Evolutionary conservation across 2,888 invertebrate genomes (phyloP).

Genomic region (Rutpela maculata): DNA sequence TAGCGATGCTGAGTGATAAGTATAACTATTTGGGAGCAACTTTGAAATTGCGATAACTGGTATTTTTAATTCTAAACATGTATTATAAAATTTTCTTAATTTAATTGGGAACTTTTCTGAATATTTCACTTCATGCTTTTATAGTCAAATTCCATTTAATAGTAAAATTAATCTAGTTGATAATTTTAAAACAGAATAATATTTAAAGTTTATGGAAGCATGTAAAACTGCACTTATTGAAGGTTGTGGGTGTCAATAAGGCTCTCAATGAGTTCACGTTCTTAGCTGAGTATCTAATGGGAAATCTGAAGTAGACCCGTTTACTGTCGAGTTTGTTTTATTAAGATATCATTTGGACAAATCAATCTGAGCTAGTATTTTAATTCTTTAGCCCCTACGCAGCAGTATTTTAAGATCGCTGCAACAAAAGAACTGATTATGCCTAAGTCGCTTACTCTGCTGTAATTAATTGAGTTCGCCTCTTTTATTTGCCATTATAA

Average conservation of each 20-base stretch:
- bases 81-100: too few relatives aligned
- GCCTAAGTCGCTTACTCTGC: slow-evolving; percentile 56
- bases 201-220: too few relatives aligned
- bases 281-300: slow-evolving; percentile 37
- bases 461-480: slow-evolving; percentile 62
- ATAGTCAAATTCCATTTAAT: too few relatives aligned
- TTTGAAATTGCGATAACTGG: too few relatives aligned
- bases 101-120: too few relatives aligned
- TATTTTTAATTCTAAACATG: too few relatives aligned
- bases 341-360: slow-evolving; percentile 48
- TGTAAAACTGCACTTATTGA: not conserved
- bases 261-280: slow-evolving; percentile 1
- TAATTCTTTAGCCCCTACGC: slow-evolving; percentile 41
- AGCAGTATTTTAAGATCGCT: slow-evolving; percentile 54
- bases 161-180: too few relatives aligned
- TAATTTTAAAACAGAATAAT: too few relatives aligned
- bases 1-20: too few relatives aligned
- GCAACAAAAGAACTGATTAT: slow-evolving; percentile 60
- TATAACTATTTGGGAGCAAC: too few relatives aligned
- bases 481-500: slow-evolving; percentile 60
- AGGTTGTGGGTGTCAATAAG: slow-evolving; percentile 12
- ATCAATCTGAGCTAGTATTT: slow-evolving; percentile 45
- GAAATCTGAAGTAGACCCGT: slow-evolving; percentile 44
- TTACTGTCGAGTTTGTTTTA: slow-evolving; percentile 41
- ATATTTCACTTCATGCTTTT: too few relatives aligned